Percentiles rank a stretch among this genome's conserved stretches.
Evolutionary conservation across 64 coral and sea anemone species (phyloP).

Genomic region (Montipora capricornis): DNA sequence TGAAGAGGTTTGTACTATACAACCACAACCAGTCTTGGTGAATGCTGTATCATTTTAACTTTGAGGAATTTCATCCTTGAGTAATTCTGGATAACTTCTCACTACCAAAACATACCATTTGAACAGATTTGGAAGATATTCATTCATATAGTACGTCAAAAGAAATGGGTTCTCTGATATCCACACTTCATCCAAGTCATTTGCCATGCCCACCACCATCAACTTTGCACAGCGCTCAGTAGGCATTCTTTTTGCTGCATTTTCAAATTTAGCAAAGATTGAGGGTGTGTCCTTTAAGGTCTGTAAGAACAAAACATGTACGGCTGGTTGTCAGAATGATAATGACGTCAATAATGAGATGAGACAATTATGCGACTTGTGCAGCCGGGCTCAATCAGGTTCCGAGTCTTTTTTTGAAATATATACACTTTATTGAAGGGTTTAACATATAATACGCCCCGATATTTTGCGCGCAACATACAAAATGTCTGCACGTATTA

Average conservation of each 20-base stretch:
- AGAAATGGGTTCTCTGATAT: conserved; percentile 38
- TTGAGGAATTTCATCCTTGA: not conserved
- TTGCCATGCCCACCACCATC: conserved; percentile 73
- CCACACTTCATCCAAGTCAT: conserved; percentile 77
- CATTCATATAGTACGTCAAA: conserved; percentile 21
- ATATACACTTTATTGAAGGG: no score
- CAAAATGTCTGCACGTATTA: no score
- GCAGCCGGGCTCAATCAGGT: no score
- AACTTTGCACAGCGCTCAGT: conserved; percentile 80
- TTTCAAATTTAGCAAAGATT: not conserved
- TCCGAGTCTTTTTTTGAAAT: no score
- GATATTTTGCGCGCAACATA: no score
- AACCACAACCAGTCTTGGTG: no score
- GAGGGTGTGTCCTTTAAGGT: not conserved
- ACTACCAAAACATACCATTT: conserved; percentile 36
- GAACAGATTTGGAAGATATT: conserved; percentile 58
- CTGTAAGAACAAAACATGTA: not conserved
- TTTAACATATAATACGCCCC: no score
- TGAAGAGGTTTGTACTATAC: no score
- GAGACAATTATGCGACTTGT: no score
- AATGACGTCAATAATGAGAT: no score
- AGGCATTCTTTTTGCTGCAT: not conserved
- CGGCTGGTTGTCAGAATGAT: no score
- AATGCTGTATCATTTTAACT: no score
- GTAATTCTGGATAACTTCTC: not conserved